Percentiles rank a stretch among this genome's conserved stretches.
phyloP scores from a whole-genome alignment of 2,888 invertebrate genomes.

The Tetanocera ferruginea region DNA sequence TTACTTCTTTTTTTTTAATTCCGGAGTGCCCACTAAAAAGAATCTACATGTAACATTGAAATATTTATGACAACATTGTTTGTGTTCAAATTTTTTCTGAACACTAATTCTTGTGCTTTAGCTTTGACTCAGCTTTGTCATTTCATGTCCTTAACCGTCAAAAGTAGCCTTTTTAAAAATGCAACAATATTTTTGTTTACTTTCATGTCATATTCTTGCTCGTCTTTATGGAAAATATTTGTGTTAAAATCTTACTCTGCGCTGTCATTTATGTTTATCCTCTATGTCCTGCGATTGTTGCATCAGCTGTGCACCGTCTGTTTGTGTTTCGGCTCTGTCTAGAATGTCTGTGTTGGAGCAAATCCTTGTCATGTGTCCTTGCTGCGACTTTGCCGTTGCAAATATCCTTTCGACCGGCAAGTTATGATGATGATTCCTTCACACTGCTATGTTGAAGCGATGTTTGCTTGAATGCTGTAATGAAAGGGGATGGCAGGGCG shows the following conservation, averaged over 20 bases:
- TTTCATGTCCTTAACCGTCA: not conserved
- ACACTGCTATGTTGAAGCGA: not conserved
- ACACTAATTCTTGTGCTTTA: not conserved
- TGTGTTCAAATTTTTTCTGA: not conserved
- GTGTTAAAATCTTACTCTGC: not conserved
- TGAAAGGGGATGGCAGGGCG: too few species aligned
- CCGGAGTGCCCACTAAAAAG: not conserved
- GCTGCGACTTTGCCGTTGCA: not conserved
- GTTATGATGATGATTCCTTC: slow-evolving; percentile 8
- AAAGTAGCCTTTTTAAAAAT: slow-evolving; percentile 24
- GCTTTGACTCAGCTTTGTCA: not conserved
- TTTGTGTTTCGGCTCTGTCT: slow-evolving; percentile 12
- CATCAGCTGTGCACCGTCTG: slow-evolving; percentile 22
- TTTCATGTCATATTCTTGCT: not conserved
- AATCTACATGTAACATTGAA: not conserved
- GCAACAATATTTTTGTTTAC: slow-evolving; percentile 28
- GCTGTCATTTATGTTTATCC: slow-evolving; percentile 4
- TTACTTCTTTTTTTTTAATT: not conserved
- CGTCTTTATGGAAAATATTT: not conserved
- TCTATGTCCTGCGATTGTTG: slow-evolving; percentile 5
- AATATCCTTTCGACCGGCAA: slow-evolving; percentile 15
- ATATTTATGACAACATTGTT: not conserved
- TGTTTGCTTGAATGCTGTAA: too few species aligned
- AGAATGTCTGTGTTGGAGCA: not conserved
- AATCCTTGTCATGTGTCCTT: slow-evolving; percentile 23